These are phyloP conservation scores for Ptilorrhoa leucosticta DNA, from an alignment of 2,113 vertebrate species.

Conservation along the genomic window DNA sequence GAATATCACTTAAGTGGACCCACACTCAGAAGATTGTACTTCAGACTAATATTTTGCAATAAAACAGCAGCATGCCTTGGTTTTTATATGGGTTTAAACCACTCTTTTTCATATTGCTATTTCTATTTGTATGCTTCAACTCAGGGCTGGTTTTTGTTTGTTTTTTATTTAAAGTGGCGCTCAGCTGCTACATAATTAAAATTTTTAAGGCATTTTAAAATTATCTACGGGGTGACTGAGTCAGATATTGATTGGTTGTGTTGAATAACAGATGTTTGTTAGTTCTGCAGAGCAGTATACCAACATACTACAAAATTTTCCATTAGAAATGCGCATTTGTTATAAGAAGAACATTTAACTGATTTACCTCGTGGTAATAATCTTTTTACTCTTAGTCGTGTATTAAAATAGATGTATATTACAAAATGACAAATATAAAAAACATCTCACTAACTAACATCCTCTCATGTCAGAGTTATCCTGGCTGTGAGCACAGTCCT, in stretches of 20 bases:
- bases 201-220: neutral
- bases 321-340: neutral
- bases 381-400: neutral
- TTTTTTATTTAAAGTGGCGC: neutral
- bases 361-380: neutral
- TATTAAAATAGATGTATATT: slow-evolving; percentile 17
- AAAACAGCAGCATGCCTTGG: neutral
- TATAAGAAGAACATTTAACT: neutral
- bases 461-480: neutral
- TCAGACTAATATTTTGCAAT: neutral
- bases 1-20: neutral
- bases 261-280: neutral
- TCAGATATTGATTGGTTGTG: neutral
- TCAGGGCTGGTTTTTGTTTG: neutral
- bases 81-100: neutral
- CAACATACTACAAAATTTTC: neutral
- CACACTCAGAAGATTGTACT: neutral
- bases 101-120: neutral
- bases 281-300: neutral
- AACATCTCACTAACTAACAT: neutral
- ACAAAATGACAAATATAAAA: neutral
- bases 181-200: neutral
- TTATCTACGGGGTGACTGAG: neutral
- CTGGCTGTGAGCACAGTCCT: neutral
- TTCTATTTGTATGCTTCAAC: neutral